Percentiles rank a stretch among this genome's conserved stretches.
Evolutionary conservation across 2,888 invertebrate species (phyloP).

Genomic region (Desoria tigrina): DNA sequence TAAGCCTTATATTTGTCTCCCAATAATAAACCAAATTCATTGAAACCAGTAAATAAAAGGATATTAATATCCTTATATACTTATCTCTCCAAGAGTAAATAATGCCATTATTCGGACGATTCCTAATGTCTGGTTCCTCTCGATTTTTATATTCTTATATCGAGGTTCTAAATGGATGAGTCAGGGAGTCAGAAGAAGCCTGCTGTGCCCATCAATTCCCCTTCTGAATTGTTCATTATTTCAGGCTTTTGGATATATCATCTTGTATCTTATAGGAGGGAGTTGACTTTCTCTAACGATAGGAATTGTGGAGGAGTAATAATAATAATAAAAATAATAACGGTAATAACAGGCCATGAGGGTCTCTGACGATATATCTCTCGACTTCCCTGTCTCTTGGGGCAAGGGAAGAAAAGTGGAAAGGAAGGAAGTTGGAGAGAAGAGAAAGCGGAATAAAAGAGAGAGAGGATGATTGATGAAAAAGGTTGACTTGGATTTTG

Average conservation of each 20-base stretch:
- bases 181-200: not conserved
- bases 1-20: no score
- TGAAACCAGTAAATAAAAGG: no score
- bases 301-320: no score
- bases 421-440: not conserved
- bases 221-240: not conserved
- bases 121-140: no score
- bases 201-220: not conserved
- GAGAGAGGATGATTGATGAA: constrained; percentile 12
- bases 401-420: not conserved
- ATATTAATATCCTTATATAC: no score
- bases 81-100: no score
- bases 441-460: no score
- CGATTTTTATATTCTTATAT: no score
- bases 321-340: not conserved
- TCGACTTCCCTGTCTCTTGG: not conserved
- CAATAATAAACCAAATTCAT: no score
- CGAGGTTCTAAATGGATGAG: not conserved
- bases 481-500: not conserved
- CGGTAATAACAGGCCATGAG: not conserved
- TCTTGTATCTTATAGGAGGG: no score
- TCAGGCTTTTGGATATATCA: not conserved
- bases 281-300: not conserved
- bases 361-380: no score
- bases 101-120: no score